Evolutionary conservation across 2,888 invertebrate genomes (phyloP).

Genomic region (Ephialtes manifestator): DNA sequence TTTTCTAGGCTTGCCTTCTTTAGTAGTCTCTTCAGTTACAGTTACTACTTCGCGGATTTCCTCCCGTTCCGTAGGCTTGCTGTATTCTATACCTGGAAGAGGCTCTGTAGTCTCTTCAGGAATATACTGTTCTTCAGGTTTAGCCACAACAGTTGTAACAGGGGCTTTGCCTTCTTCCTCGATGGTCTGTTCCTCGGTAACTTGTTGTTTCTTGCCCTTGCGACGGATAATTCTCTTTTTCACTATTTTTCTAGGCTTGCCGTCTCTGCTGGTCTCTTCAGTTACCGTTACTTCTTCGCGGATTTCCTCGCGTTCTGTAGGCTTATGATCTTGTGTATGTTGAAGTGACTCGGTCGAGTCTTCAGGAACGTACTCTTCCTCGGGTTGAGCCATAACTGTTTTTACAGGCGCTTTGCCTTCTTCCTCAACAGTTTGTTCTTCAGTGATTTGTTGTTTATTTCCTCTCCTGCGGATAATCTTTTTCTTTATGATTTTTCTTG

Average conservation of each 20-base stretch:
- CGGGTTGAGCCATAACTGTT: constrained; percentile 82
- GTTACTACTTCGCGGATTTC: constrained; percentile 70
- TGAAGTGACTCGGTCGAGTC: constrained; percentile 66
- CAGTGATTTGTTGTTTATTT: constrained; percentile 80
- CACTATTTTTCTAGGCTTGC: constrained; percentile 75
- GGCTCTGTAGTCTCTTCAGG: constrained; percentile 50
- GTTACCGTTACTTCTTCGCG: constrained; percentile 79
- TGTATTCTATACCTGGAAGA: constrained; percentile 42
- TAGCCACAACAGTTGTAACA: constrained; percentile 82
- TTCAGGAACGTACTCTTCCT: constrained; percentile 76
- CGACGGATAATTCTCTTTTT: constrained; percentile 72
- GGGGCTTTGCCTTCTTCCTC: constrained; percentile 71
- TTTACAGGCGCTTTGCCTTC: constrained; percentile 86
- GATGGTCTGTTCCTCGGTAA: constrained; percentile 70
- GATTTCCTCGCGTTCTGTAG: constrained; percentile 78
- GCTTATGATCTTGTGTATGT: constrained; percentile 64
- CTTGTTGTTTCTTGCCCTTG: constrained; percentile 75
- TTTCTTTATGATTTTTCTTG: constrained; percentile 83
- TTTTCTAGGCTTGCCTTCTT: constrained; percentile 74
- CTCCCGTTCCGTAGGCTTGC: constrained; percentile 65
- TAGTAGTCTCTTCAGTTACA: constrained; percentile 76
- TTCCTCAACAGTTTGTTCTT: constrained; percentile 86
- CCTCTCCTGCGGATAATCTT: constrained; percentile 81
- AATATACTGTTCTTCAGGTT: constrained; percentile 76
- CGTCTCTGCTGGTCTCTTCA: constrained; percentile 76